These are phyloP conservation scores for Pollenia amentaria DNA, from an alignment of 2,888 invertebrate genomes.

Conservation along the genomic window DNA sequence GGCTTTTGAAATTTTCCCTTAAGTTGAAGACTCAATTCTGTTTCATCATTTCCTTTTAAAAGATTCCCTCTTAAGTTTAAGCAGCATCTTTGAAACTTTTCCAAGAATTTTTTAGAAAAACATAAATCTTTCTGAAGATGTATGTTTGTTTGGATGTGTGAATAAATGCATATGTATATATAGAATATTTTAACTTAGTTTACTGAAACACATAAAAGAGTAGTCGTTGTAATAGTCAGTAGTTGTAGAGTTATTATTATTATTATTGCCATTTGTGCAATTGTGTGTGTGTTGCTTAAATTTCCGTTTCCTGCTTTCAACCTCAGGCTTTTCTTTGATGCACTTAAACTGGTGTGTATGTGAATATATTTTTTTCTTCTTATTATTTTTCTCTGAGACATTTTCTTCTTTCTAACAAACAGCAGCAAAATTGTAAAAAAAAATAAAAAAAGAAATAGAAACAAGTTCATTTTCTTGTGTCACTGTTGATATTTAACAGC, in stretches of 20 bases:
- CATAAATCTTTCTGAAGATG: background rate
- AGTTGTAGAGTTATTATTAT: conserved; percentile 2
- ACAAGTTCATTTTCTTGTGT: conserved; percentile 56
- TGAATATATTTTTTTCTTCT: background rate
- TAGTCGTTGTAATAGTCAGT: conserved; percentile 26
- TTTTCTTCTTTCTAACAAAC: conserved; percentile 17
- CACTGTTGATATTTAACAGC: conserved; percentile 65
- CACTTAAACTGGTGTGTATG: conserved; percentile 36
- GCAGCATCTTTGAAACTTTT: conserved; percentile 1
- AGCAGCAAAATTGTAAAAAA: conserved; percentile 3
- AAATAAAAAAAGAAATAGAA: background rate
- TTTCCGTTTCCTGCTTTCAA: conserved; percentile 67
- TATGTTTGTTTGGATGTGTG: background rate
- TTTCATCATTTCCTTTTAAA: no score
- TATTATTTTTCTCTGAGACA: background rate
- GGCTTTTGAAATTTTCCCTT: no score
- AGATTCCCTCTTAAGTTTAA: background rate
- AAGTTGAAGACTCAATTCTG: no score
- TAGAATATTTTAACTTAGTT: conserved; percentile 35
- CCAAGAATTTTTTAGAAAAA: background rate
- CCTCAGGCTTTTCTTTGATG: conserved; percentile 50
- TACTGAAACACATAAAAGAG: background rate
- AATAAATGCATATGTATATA: conserved; percentile 5
- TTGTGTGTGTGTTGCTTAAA: conserved; percentile 49
- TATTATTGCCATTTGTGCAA: conserved; percentile 12